Base-by-base conservation (phyloP, 2,797 vertebrate species). In the Chanos chanos region DNA sequence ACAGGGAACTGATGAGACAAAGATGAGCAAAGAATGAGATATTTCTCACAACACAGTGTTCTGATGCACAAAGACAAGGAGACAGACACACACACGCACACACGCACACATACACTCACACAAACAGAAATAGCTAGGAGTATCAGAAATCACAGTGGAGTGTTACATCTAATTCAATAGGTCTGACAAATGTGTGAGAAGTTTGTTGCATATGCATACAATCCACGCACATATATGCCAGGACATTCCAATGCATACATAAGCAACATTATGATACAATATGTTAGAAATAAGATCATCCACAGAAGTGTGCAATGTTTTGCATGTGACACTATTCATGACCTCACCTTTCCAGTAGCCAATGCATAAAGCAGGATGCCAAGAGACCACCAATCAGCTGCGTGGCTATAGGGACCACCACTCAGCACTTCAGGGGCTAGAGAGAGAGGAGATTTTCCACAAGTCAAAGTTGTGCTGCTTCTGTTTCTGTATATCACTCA, bases 371-470 rank as follows among this genome's bases (percentile, higher is more conserved):
- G 80, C 71, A 94, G 73, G 25, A 98, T 75, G 61, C 94, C 94
- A 27, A 96, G 77, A 48, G 94, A 96, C 94, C 94, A 95, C 94
- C 94, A 95, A 79, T 98, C 96, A 0, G 92, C 92, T 2, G 92
- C 70, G 0, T 98, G 96, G 82, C 87, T 93, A 76, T 96, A 98
- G 33, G 95, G 95, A 2, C 95, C 95, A 10, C 95, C 96, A 0
- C 86, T 83, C 66, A 97, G 85, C 51, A 99, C 94, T 64, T 96
- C 94, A 4, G 94, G 94, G 72, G 94, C 94, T 97, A 81, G 0
- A 45, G 44, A 64, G 43, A 56, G 33, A 60, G 18, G 62, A 22
- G 33, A 27, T 33, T 64, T 53, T 16, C 9, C 40, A 30, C 47
- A 4, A 24, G 28, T 41, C n/a, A n/a, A n/a, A n/a, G n/a, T n/a